A percentile compares a stretch with the other conserved stretches of the same genome.
These are phyloP conservation scores for Julus scandinavius DNA, from an alignment of 2,888 invertebrate genomes.

Conservation along the genomic window DNA sequence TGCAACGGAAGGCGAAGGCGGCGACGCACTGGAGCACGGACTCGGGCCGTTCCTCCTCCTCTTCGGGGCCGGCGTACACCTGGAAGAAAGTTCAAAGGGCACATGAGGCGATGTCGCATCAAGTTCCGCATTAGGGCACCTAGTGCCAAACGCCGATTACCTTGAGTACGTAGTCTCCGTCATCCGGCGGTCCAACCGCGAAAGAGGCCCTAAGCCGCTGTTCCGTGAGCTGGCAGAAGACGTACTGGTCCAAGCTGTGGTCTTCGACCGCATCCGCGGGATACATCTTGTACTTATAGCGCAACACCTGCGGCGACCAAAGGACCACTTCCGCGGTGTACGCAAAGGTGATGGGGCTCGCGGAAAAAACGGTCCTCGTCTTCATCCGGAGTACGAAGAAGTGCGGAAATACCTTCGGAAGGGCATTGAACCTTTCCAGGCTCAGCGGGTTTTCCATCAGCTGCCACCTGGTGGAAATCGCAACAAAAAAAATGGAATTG, in stretches of 20 bases:
- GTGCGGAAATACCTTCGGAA: constrained; percentile 67
- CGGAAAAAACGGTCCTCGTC: constrained; percentile 60
- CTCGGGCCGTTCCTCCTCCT: constrained; percentile 60
- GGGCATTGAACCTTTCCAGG: constrained; percentile 67
- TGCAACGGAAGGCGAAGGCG: constrained; percentile 62
- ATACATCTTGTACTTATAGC: constrained; percentile 64
- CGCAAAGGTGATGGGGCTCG: constrained; percentile 61
- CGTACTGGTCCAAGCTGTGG: constrained; percentile 62
- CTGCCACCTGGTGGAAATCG: constrained; percentile 65
- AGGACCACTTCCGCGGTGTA: constrained; percentile 62
- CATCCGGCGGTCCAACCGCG: constrained; percentile 65
- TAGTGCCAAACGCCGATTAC: constrained; percentile 46
- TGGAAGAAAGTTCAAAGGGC: too few relatives aligned
- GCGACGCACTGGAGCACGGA: constrained; percentile 61
- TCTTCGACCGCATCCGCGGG: constrained; percentile 62
- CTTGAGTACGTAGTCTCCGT: constrained; percentile 67
- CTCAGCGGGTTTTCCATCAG: constrained; percentile 67
- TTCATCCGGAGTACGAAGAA: constrained; percentile 65
- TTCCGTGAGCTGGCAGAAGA: constrained; percentile 63
- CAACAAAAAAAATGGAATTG: constrained; percentile 45
- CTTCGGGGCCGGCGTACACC: constrained; percentile 63
- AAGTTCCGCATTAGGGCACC: too few relatives aligned
- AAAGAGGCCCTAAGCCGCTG: constrained; percentile 63
- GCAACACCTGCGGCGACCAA: constrained; percentile 61
- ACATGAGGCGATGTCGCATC: too few relatives aligned